Conservation (phyloP, 2,888 invertebrate species). For the Helicoverpa assulta region DNA sequence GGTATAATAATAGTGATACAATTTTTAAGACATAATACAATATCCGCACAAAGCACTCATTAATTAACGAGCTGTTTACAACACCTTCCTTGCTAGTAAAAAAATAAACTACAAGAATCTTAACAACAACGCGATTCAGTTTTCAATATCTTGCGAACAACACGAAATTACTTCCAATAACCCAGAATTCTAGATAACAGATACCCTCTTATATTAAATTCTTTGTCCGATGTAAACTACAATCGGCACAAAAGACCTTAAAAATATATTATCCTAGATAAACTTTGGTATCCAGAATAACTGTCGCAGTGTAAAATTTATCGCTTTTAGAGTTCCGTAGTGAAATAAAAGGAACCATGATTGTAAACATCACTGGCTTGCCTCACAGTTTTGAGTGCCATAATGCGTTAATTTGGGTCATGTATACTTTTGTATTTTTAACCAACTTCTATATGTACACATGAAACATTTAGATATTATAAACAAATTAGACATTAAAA, state of each 20-base stretch:
- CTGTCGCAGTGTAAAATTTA: conserved; percentile 21
- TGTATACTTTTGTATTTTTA: too few relatives aligned
- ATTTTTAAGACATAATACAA: too few relatives aligned
- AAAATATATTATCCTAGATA: conserved; percentile 20
- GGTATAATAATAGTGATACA: too few relatives aligned
- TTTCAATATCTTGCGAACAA: not conserved
- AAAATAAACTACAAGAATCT: not conserved
- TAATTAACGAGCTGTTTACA: too few relatives aligned
- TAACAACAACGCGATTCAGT: not conserved
- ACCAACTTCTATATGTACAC: too few relatives aligned
- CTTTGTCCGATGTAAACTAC: conserved; percentile 26
- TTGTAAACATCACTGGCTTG: too few relatives aligned
- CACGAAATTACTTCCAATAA: conserved; percentile 15
- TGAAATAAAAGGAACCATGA: not conserved
- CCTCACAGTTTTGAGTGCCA: too few relatives aligned
- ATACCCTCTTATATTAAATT: conserved; percentile 32
- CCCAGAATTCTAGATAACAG: conserved; percentile 24
- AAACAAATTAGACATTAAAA: too few relatives aligned
- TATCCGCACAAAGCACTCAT: too few relatives aligned
- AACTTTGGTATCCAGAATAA: conserved; percentile 21
- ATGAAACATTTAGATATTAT: too few relatives aligned
- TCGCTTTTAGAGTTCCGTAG: not conserved
- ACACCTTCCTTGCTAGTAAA: not conserved
- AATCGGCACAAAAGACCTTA: conserved; percentile 18
- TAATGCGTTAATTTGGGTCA: too few relatives aligned